Evolutionary conservation across 2,888 invertebrate genomes (phyloP), one percentile per base, ranked within the genome.

Genomic region (Allophyes oxyacanthae): DNA sequence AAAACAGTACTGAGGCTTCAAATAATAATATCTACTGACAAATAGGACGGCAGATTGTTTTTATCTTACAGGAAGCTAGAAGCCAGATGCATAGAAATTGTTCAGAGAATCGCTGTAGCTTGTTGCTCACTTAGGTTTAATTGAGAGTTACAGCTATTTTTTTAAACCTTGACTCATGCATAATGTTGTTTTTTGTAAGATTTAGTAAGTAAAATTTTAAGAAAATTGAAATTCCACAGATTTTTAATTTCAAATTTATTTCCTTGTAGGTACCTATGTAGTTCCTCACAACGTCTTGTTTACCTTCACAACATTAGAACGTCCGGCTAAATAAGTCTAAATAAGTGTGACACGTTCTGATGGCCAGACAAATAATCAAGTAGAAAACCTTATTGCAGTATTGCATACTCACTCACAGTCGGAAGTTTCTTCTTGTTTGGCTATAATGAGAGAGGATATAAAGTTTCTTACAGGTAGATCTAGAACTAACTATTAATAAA

Each of bases 401-500:
- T 28, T 28, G 8, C 28, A 28, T 8, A 28, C 28, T 5, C 25
- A 28, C 5, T 1, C 28, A 28, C 7, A 6, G 20, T 28, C 28
- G 6, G 28, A 28, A 8, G 28, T 2, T 28, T 28, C 8, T 28
- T 28, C 8, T 28, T 6, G 28, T 28, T 28, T 8, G 6, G 28
- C 8, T 6, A 8, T 28, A 28, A 6, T 28, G 28, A 8, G 25
- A 6, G 8, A 36, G 38, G 34, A 38, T 4, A 2, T 14, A 7
- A 36, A 14, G 9, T 15, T 36, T 14, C 14, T 13, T 4, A 13
- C 26, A 20, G 36, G 41, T 36, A 43, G 44, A 50, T 38, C 14
- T 45, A 43, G 41, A 9, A 48, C 66, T 48, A 9, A 48, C 66
- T 48, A 36, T 48, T 53, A 48, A 59, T 52, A 51, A 51, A 14